These are phyloP conservation scores for Coenobita brevimanus DNA, from an alignment of 1,140 invertebrate genomes.

Conservation along the genomic window DNA sequence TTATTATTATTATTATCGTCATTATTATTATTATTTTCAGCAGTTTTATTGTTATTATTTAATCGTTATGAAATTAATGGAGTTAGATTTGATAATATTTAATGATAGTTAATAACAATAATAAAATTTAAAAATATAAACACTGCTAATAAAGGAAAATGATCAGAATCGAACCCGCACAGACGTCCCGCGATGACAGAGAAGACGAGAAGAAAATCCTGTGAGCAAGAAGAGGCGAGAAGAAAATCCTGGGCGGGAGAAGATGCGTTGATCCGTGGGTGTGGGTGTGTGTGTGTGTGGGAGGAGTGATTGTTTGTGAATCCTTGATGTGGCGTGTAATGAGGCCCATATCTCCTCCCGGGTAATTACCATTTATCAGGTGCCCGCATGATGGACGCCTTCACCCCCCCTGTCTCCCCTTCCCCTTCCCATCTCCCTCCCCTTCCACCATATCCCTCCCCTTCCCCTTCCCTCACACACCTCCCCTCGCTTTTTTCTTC, in stretches of 20 bases:
- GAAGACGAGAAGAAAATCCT: neutral
- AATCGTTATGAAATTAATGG: too few relatives aligned
- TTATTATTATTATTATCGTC: too few relatives aligned
- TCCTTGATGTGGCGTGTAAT: slow-evolving; percentile 65
- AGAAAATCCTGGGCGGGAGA: neutral
- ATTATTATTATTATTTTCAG: too few relatives aligned
- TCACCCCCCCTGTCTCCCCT: neutral
- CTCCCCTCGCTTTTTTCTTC: neutral
- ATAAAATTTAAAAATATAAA: too few relatives aligned
- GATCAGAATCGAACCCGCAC: too few relatives aligned
- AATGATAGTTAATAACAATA: too few relatives aligned
- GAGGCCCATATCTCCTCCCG: slow-evolving; percentile 59
- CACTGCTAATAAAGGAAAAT: too few relatives aligned
- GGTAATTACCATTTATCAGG: slow-evolving; percentile 68
- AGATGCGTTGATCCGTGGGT: slow-evolving; percentile 30
- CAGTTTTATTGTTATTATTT: too few relatives aligned
- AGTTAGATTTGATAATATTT: too few relatives aligned
- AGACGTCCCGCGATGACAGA: too few relatives aligned
- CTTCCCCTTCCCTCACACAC: neutral
- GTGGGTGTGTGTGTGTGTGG: neutral
- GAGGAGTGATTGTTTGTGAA: slow-evolving; percentile 62
- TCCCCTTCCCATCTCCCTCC: too few relatives aligned
- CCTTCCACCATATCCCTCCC: neutral
- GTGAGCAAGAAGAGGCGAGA: neutral
- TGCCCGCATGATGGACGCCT: slow-evolving; percentile 50